Percentiles rank a stretch among this genome's conserved stretches.
phyloP scores from a whole-genome alignment of 1,140 invertebrate genomes.

The Atopsyche davidsoni region DNA sequence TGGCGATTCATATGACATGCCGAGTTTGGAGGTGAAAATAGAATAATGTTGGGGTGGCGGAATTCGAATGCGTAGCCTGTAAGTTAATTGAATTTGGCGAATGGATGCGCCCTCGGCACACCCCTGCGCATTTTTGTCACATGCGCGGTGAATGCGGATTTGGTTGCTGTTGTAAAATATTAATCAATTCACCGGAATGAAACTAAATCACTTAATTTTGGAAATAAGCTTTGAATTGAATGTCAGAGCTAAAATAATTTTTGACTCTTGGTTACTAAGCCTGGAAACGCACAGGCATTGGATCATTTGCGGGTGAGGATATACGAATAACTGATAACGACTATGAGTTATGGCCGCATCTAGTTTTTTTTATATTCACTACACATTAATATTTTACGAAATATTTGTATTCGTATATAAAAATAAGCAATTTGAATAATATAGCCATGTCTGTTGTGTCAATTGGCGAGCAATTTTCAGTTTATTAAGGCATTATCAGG shows the following conservation, averaged over 20 bases:
- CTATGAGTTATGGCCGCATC: too few species aligned
- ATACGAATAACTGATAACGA: too few species aligned
- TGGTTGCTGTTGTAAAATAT: background rate
- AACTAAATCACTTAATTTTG: background rate
- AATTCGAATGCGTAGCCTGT: conserved; percentile 4
- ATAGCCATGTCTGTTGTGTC: too few species aligned
- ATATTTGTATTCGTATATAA: too few species aligned
- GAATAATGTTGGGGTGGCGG: too few species aligned
- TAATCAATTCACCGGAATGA: background rate
- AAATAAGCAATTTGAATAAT: too few species aligned
- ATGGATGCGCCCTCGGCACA: background rate
- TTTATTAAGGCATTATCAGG: too few species aligned
- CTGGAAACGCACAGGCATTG: background rate
- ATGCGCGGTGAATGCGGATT: conserved; percentile 5
- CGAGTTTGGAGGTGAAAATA: too few species aligned
- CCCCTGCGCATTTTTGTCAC: conserved; percentile 16
- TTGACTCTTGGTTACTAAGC: background rate
- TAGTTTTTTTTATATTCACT: too few species aligned
- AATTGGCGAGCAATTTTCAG: too few species aligned
- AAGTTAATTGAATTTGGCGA: conserved; percentile 21
- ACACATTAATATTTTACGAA: too few species aligned
- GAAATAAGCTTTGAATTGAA: background rate
- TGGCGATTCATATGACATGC: too few species aligned
- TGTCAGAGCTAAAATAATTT: background rate
- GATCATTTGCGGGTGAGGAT: background rate